Evolutionary conservation across 2,113 vertebrate species (phyloP), one percentile per base, ranked within the genome.

Genomic region (Pheucticus melanocephalus): DNA sequence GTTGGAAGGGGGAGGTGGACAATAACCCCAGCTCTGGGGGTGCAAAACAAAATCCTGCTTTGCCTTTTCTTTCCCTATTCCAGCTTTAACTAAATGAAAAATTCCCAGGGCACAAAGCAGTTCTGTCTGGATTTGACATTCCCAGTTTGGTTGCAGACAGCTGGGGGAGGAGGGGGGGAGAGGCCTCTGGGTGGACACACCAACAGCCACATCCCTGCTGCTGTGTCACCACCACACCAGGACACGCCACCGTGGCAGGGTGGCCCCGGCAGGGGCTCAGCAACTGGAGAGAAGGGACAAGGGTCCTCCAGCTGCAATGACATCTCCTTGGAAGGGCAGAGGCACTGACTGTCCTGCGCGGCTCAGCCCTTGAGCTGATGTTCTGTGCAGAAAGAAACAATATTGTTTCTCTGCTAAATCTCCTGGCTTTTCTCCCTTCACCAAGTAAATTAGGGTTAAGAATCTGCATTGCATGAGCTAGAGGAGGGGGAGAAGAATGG

Each of bases 111-210:
- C 1, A 54, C 33, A 33, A 57, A 20, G 27, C 40, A 35, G 15
- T 33, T 33, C 4, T 3, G 21, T 39, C 64, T 2, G 3, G 72
- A 27, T 69, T n/a, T 51, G 45, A 37, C 30, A 19, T 4, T 11
- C 54, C 25, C 1, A 1, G 30, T 5, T 57, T 13, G 24, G 15
- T 3, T 14, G 57, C 50, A 51, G 60, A 33, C 27, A 35, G 56
- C 4, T 1, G 51, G 17, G 31, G 0, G 1, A 16, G 7, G 19
- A 20, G 6, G 9, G 28, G 22, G 24, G 0, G 1, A 11, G 3
- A 10, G 4, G 15, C 16, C 9, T 57, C 19, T 17, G 47, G 9
- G 23, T 33, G 60, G 35, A 45, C 48, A 42, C 2, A 23, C 10
- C 6, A 2, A 39, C 30, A 42, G 9, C 33, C 64, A 3, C 25